Evolutionary conservation across 1,140 invertebrate species (phyloP), one percentile per base, ranked within the genome.

Genomic region (Saxidomus purpurata): DNA sequence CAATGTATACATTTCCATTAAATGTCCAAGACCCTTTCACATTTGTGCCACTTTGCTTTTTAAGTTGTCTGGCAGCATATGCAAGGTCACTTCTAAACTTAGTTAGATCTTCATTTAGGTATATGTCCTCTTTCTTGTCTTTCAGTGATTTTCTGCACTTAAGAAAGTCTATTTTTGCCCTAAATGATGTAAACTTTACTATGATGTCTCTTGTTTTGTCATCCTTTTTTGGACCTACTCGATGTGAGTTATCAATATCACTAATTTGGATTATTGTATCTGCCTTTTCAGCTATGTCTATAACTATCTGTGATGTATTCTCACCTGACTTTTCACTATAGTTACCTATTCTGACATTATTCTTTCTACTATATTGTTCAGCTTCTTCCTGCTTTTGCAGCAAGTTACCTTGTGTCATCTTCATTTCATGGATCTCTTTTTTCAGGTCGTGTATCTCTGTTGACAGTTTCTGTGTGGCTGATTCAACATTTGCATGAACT

Each of bases 41-140:
- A 36, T 28, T 28, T 17, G 63, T 34, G 0, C 1, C 28, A 1
- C 15, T 15, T 17, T 1, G 2, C 15, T 69, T 8, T 28, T 69
- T 69, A 17, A 69, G 2, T n/a, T n/a, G 17, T 11, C 63, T 8
- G 25, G 28, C 28, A n/a, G 19, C 28, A 43, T 40, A 74, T 40
- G 69, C 69, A 25, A 74, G 13, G 36, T 74, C 69, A 36, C 69
- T 74, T 74, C 69, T 74, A n/a, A 25, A 40, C 6, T 15, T 36
- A 40, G 69, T 74, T 31, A 74, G 40, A n/a, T 74, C 36, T 74
- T 74, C 69, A 74, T 74, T 74, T 15, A 74, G 1, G 34, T 19
- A 74, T 8, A n/a, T 43, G 19, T 74, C 25, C 6, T 43, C 40
- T 74, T 74, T 74, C n/a, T 36, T 31, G 0, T 40, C 36, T 38